Percentiles rank a stretch among this genome's conserved stretches.
phyloP scores from a whole-genome alignment of 2,888 invertebrate genomes.

The Cryptophagus acutangulus region DNA sequence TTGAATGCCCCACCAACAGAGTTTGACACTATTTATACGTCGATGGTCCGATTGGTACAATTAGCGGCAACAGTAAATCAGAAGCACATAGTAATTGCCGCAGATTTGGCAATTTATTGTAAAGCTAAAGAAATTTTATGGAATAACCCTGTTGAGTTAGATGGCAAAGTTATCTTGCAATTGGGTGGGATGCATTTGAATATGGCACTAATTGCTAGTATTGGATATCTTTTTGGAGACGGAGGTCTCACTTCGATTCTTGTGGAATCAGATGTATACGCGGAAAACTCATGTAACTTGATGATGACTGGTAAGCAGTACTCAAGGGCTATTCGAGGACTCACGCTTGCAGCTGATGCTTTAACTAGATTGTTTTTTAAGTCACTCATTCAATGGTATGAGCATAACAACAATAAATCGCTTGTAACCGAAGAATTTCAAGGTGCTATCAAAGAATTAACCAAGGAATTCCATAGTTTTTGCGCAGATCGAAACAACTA shows the following conservation, averaged over 20 bases:
- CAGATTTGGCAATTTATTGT: conserved; percentile 18
- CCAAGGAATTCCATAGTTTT: too few species aligned
- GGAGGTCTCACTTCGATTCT: conserved; percentile 19
- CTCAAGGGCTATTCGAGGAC: too few species aligned
- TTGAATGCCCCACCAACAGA: conserved; percentile 15
- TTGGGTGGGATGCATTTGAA: conserved; percentile 18
- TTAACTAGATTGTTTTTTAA: too few species aligned
- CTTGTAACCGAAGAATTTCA: too few species aligned
- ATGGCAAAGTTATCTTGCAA: conserved; percentile 17
- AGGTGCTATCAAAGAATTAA: too few species aligned
- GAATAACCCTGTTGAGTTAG: conserved; percentile 16
- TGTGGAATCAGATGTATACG: conserved; percentile 9
- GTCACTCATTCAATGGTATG: too few species aligned
- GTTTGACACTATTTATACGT: too few species aligned
- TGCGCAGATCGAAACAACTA: too few species aligned
- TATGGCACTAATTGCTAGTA: conserved; percentile 22
- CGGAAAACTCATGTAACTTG: too few species aligned
- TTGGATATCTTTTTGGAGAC: conserved; percentile 21
- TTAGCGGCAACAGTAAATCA: conserved; percentile 16
- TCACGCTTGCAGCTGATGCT: too few species aligned
- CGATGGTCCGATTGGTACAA: conserved; percentile 14
- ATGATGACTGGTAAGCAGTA: too few species aligned
- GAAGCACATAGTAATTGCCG: conserved; percentile 15
- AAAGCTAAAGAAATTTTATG: conserved; percentile 21
- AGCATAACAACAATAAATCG: too few species aligned